Base-by-base conservation (phyloP, 2,888 invertebrate genomes). In the Papilio elwesi region DNA sequence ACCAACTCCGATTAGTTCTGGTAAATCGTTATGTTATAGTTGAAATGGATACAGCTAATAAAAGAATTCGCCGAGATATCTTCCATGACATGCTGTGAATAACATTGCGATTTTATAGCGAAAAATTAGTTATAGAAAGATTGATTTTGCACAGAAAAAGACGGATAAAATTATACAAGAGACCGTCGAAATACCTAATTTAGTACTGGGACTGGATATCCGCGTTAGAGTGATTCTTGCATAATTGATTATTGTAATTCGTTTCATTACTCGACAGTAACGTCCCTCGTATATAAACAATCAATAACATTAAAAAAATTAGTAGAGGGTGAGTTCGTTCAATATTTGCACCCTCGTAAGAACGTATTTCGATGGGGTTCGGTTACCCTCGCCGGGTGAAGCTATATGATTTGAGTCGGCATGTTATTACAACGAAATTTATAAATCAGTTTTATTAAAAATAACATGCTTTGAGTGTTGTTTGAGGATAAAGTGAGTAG, bases 231-330 rank as follows among this genome's bases (percentile, higher is more conserved):
- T 62, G 59, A 65, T 52, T 65, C n/a, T 51, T 51, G 12, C 12
- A 51, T 52, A 10, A 51, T 26, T 0, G 48, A 64, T 48, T 49
- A 12, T 48, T 49, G 12, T 65, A 13, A 36, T 65, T 36, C 1
- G 48, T 38, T 59, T 59, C n/a, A 15, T 59, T 59, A 59, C 13
- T 57, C 26, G 26, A 26, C n/a, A 59, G 13, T 59, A 43, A 15
- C 26, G 47, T 51, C 49, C 64, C 64, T 51, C 16, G 65, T 51
- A 49, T 52, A 53, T 38, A 3, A 47, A 49, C 26, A 71, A 73
- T 72, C 53, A 55, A 72, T 73, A 64, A 68, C 51, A 38, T 66
- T 57, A 38, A 52, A 59, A 59, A 36, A 65, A 70, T 64, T 70
- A 38, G n/a, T 47, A 53, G 16, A 64, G 66, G 71, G 71, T 47